Percentiles rank a stretch among this genome's conserved stretches.
These are phyloP conservation scores for Hyposoter didymator DNA, from an alignment of 2,888 invertebrate species.

Conservation along the genomic window DNA sequence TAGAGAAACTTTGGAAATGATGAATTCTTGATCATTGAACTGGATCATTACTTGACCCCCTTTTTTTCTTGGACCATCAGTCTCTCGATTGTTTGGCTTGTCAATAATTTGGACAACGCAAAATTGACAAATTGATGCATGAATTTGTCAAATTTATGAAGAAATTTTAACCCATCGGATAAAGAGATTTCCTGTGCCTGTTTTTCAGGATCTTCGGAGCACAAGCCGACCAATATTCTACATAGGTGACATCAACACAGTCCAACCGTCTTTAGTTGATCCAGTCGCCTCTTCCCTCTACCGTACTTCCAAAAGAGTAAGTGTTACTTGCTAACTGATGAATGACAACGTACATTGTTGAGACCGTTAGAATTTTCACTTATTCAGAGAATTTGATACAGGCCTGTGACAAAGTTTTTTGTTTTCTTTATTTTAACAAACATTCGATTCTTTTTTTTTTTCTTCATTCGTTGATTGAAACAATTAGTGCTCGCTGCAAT, in stretches of 20 bases:
- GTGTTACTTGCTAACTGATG: slow-evolving; percentile 51
- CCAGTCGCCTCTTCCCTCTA: slow-evolving; percentile 79
- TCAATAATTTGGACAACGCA: background rate
- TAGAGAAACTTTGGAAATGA: background rate
- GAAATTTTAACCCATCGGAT: background rate
- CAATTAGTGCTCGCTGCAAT: too few relatives aligned
- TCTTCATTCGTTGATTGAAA: too few relatives aligned
- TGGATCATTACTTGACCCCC: background rate
- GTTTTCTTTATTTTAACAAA: too few relatives aligned
- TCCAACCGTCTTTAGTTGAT: slow-evolving; percentile 78
- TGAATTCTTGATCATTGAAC: background rate
- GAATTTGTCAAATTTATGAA: background rate
- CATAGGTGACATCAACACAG: slow-evolving; percentile 81
- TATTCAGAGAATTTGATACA: too few relatives aligned
- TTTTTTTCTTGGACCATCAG: background rate
- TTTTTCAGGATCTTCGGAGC: slow-evolving; percentile 80
- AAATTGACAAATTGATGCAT: background rate
- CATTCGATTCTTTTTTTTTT: too few relatives aligned
- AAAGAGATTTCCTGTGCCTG: background rate
- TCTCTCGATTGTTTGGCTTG: background rate
- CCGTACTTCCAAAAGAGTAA: slow-evolving; percentile 81
- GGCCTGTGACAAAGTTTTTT: too few relatives aligned
- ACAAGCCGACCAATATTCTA: slow-evolving; percentile 82
- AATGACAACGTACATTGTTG: too few relatives aligned
- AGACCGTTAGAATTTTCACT: too few relatives aligned